A percentile compares a stretch with the other conserved stretches of the same genome.
Conservation (phyloP, 2,888 invertebrate species). For the Apocheima hispidaria region DNA sequence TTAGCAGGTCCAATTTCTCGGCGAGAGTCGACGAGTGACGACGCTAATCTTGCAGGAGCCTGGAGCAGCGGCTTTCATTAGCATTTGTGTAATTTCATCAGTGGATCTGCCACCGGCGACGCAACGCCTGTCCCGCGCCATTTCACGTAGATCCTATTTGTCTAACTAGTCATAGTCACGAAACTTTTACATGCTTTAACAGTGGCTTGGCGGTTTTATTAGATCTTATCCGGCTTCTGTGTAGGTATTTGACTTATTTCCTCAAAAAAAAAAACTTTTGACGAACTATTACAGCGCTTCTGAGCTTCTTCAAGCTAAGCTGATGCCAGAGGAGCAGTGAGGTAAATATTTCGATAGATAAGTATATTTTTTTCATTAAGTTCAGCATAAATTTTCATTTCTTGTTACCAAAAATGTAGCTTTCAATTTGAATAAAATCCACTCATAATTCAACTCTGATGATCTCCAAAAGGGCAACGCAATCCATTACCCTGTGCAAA, state of each 20-base stretch:
- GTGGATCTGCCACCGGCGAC: constrained; percentile 55
- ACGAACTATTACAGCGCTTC: background rate
- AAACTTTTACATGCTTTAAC: constrained; percentile 48
- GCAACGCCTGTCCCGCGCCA: constrained; percentile 55
- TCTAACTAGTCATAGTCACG: constrained; percentile 61
- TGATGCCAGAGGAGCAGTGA: too few species aligned
- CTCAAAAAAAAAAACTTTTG: too few species aligned
- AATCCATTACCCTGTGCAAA: constrained; percentile 32
- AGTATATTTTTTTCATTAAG: background rate
- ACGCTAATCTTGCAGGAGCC: constrained; percentile 71
- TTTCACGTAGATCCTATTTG: constrained; percentile 63
- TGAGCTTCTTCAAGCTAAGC: too few species aligned
- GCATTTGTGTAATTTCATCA: constrained; percentile 81
- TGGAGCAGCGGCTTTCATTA: constrained; percentile 75
- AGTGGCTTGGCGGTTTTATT: constrained; percentile 21
- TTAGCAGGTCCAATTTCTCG: constrained; percentile 39
- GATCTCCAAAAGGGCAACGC: constrained; percentile 32
- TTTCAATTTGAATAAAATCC: constrained; percentile 17
- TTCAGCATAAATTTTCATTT: background rate
- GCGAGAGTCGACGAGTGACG: constrained; percentile 62
- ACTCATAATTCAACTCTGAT: constrained; percentile 22
- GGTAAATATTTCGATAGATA: background rate
- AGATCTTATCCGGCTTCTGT: background rate
- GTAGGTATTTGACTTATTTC: too few species aligned
- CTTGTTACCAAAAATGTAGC: constrained; percentile 4